phyloP scores from a whole-genome alignment of 2,113 vertebrate species.

The Plectropomus leopardus region DNA sequence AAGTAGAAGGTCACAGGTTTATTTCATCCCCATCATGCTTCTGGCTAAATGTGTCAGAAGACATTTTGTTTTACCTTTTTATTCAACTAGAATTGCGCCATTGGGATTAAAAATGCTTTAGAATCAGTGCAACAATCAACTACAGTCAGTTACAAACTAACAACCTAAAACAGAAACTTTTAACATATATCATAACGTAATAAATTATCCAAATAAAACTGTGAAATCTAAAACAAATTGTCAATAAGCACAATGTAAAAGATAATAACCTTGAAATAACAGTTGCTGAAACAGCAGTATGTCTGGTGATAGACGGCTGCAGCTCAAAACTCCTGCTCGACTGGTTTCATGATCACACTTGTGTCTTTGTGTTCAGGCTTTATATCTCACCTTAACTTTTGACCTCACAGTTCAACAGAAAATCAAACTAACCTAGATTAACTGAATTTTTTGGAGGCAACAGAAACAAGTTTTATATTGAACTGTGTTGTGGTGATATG shows the following conservation, averaged over 20 bases:
- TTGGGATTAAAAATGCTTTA: not conserved
- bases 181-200: not conserved
- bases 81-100: not conserved
- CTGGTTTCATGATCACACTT: constrained; percentile 2
- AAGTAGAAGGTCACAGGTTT: not conserved
- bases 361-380: not conserved
- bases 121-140: too few relatives aligned
- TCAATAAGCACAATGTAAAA: too few relatives aligned
- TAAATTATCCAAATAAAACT: not conserved
- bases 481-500: too few relatives aligned
- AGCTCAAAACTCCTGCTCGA: not conserved
- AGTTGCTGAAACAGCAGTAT: not conserved
- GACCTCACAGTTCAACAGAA: not conserved
- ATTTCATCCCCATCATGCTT: not conserved
- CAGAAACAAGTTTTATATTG: too few relatives aligned
- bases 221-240: too few relatives aligned
- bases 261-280: not conserved
- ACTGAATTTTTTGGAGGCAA: too few relatives aligned
- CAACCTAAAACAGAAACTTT: not conserved
- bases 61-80: not conserved
- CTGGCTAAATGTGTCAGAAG: not conserved
- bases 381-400: not conserved
- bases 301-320: not conserved
- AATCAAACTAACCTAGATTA: not conserved
- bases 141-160: not conserved